Evolutionary conservation across 2,888 invertebrate genomes (phyloP), one percentile per base, ranked within the genome.

Genomic region (Aricia artaxerxes): DNA sequence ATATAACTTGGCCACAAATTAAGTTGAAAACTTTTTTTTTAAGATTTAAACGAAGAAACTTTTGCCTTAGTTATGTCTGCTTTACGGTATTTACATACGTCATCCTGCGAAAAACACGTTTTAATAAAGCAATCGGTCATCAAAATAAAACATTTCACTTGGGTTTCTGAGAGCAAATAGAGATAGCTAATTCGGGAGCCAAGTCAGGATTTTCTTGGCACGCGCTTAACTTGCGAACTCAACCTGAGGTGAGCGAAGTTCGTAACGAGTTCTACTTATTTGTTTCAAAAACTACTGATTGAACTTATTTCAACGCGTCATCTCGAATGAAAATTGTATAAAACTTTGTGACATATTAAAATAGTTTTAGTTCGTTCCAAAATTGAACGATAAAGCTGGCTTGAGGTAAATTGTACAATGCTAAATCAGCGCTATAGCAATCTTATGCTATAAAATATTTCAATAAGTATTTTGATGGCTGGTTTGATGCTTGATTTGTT

Each of bases 191-290:
- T 80, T 79, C 75, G 31, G 78, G 38, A 79, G 80, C 79, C 80
- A 78, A 79, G 82, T 80, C 78, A 80, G 79, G 79, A 78, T 81
- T 82, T 81, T 79, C 73, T 78, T 73, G 79, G 80, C 78, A 81
- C 79, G 80, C 35, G 73, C 78, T 79, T 24, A 69, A 78, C 77
- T 80, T 81, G 61, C 85, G 60, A 81, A 82, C 81, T 81, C 79
- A 82, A 82, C 82, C 82, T 82, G 82, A 79, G 82, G 81, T 81
- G 81, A 78, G 79, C 79, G 80, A 81, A 81, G 79, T 82, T 81
- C 44, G 81, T 81, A 82, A 82, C 81, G 80, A 82, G 82, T 82
- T 82, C 82, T 81, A 82, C 82, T 82, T 82, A 82, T 82, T 82
- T 82, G 82, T 82, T 82, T 73, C 76, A 79, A 80, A 79, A 82